Evolutionary conservation across 2,113 vertebrate genomes (phyloP).

Genomic region (Oryzias javanicus): DNA sequence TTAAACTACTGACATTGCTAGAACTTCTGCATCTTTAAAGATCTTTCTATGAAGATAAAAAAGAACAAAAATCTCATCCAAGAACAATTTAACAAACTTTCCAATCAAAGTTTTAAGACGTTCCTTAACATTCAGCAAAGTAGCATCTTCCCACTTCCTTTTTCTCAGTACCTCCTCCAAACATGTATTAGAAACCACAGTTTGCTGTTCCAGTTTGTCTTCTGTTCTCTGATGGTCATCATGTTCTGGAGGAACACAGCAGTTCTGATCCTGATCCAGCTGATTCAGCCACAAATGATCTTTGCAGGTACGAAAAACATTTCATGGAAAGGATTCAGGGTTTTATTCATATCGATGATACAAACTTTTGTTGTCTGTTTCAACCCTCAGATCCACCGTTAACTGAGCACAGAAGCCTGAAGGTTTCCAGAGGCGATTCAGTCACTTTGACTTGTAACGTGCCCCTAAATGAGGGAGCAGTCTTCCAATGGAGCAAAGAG

Average conservation of each 20-base stretch:
- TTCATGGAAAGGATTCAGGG: neutral
- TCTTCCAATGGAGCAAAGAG: conserved; percentile 14
- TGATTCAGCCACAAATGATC: neutral
- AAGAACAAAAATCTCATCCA: too few species aligned
- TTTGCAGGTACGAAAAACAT: conserved; percentile 29
- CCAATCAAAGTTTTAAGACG: too few species aligned
- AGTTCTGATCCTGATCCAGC: conserved; percentile 20
- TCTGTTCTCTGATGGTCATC: neutral
- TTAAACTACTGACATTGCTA: too few species aligned
- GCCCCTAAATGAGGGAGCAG: fast-evolving
- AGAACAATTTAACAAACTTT: too few species aligned
- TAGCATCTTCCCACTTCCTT: conserved; percentile 17
- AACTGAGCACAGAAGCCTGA: fast-evolving
- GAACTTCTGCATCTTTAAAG: too few species aligned
- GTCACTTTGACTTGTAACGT: conserved; percentile 16
- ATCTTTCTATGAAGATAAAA: too few species aligned
- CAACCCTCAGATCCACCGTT: fast-evolving
- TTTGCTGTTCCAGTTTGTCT: neutral
- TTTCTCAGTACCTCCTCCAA: neutral
- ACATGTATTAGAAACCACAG: neutral
- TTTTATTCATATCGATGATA: neutral
- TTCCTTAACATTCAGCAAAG: neutral
- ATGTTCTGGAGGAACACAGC: conserved; percentile 11
- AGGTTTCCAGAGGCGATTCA: conserved; percentile 17
- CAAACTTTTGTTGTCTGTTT: neutral